Evolutionary conservation across 1,140 invertebrate genomes (phyloP).

Genomic region (Diplogasteroides magnus): DNA sequence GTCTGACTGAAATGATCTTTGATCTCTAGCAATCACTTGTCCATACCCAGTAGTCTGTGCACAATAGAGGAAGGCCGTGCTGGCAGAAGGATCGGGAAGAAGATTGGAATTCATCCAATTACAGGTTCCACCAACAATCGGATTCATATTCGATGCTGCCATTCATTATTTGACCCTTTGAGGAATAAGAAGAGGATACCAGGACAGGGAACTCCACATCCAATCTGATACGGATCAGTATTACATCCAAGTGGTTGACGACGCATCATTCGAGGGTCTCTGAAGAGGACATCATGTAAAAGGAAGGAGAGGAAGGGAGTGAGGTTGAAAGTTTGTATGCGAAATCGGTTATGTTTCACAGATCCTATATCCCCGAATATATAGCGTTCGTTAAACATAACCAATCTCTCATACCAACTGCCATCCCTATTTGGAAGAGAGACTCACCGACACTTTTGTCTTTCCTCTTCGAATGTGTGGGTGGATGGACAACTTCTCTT

Average conservation of each 20-base stretch:
- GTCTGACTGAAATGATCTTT: conserved; percentile 26
- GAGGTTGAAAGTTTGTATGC: conserved; percentile 42
- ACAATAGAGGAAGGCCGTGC: conserved; percentile 40
- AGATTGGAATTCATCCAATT: conserved; percentile 40
- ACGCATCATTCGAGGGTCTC: neutral
- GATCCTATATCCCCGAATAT: neutral
- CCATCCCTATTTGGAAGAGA: neutral
- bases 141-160: conserved; percentile 23
- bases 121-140: conserved; percentile 33
- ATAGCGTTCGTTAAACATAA: too few species aligned
- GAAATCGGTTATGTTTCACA: too few species aligned
- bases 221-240: neutral
- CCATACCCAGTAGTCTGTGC: conserved; percentile 29
- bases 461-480: conserved; percentile 38
- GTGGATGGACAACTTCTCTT: conserved; percentile 34
- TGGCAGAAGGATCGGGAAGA: conserved; percentile 32
- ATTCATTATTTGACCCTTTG: conserved; percentile 19
- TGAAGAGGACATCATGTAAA: conserved; percentile 27
- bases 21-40: neutral
- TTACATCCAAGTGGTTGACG: neutral
- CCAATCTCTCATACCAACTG: too few species aligned
- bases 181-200: neutral
- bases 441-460: conserved; percentile 40
- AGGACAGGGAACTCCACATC: neutral
- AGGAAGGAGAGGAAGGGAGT: conserved; percentile 28